Percentiles rank a stretch among this genome's conserved stretches.
Conservation (phyloP, 2,888 invertebrate species). For the Axea sp. region DNA sequence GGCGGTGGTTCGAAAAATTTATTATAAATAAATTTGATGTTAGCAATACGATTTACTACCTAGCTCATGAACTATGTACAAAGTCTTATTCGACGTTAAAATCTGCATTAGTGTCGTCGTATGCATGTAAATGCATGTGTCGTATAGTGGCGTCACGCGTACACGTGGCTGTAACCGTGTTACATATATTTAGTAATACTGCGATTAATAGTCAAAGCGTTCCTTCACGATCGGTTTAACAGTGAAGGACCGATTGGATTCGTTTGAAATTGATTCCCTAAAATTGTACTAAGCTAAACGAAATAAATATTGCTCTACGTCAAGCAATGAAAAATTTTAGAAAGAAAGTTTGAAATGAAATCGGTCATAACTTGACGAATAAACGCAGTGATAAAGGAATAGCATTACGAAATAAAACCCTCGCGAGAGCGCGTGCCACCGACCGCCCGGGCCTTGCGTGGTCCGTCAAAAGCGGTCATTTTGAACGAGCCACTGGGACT, state of each 20-base stretch:
- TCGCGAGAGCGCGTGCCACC: no score
- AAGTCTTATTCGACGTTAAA: slow-evolving; percentile 68
- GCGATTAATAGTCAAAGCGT: slow-evolving; percentile 77
- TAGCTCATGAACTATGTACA: slow-evolving; percentile 75
- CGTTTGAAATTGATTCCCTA: no score
- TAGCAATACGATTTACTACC: slow-evolving; percentile 71
- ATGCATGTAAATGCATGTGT: slow-evolving; percentile 63
- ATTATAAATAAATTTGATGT: slow-evolving; percentile 77
- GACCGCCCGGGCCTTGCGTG: slow-evolving; percentile 74
- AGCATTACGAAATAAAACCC: no score
- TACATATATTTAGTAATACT: slow-evolving; percentile 79
- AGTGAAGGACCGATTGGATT: no score
- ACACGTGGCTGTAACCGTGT: slow-evolving; percentile 31
- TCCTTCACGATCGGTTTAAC: no score
- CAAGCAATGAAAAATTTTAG: no score
- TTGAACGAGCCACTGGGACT: slow-evolving; percentile 73
- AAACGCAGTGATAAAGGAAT: no score
- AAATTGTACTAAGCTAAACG: no score
- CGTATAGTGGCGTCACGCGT: slow-evolving; percentile 15
- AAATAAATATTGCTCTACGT: no score
- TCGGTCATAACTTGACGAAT: no score
- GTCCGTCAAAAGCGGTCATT: slow-evolving; percentile 77
- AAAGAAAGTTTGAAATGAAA: no score
- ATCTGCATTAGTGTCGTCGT: slow-evolving; percentile 61
- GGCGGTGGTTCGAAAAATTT: slow-evolving; percentile 73